Percentiles rank a stretch among this genome's conserved stretches.
phyloP scores from a whole-genome alignment of 2,797 vertebrate species.

The Cetoscarus ocellatus region DNA sequence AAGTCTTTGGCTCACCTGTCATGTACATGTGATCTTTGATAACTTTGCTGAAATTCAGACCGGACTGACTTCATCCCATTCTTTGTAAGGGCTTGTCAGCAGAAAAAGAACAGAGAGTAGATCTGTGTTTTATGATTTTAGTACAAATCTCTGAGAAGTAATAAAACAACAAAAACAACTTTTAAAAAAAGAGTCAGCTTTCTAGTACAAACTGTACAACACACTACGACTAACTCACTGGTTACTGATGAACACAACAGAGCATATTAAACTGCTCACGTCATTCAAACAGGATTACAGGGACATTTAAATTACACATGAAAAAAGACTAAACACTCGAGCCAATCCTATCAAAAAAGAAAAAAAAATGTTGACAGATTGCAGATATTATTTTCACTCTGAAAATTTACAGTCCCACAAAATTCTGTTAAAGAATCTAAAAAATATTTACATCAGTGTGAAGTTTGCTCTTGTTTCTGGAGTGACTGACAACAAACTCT shows the following conservation, averaged over 20 bases:
- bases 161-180: constrained; percentile 39
- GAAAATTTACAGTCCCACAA: constrained; percentile 1
- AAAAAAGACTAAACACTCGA: neutral
- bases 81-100: too few relatives aligned
- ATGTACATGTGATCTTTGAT: too few relatives aligned
- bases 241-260: constrained; percentile 17
- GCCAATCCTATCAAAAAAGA: constrained; percentile 4
- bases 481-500: constrained; percentile 47
- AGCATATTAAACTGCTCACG: constrained; percentile 44
- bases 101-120: constrained; percentile 9
- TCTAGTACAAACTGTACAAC: constrained; percentile 36
- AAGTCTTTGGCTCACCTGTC: too few relatives aligned
- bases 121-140: constrained; percentile 45
- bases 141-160: constrained; percentile 50
- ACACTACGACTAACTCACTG: constrained; percentile 1
- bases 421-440: neutral
- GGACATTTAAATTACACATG: neutral
- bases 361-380: neutral
- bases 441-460: constrained; percentile 19
- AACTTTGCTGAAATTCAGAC: too few relatives aligned
- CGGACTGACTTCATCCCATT: too few relatives aligned
- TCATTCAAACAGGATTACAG: constrained; percentile 20
- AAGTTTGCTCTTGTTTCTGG: constrained; percentile 20
- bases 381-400: constrained; percentile 26
- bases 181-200: constrained; percentile 41